Conservation (phyloP, 2,888 invertebrate species). For the Nomada lathburiana region DNA sequence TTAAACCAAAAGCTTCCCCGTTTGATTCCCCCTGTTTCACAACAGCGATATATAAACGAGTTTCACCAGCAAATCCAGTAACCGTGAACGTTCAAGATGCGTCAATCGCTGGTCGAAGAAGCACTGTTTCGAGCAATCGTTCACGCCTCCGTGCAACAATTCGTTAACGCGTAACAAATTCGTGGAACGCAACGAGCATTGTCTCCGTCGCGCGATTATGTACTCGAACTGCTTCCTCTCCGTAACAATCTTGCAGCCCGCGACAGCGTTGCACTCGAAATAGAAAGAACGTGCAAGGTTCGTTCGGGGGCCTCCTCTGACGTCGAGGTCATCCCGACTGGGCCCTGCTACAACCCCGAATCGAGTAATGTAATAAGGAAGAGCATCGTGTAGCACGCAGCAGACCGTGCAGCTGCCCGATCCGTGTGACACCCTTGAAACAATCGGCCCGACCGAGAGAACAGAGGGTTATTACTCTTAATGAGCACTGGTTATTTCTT, state of each 20-base stretch:
- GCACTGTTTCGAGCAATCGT: constrained; percentile 3
- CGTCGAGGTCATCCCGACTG: constrained; percentile 49
- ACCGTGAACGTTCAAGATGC: constrained; percentile 16
- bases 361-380: constrained; percentile 77
- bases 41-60: too few species aligned
- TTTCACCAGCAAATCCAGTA: constrained; percentile 1
- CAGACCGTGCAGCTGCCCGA: constrained; percentile 70
- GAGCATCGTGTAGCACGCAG: constrained; percentile 71
- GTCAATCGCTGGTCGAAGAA: neutral
- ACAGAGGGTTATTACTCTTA: constrained; percentile 82
- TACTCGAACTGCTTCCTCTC: constrained; percentile 16
- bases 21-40: too few species aligned
- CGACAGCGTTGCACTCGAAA: neutral
- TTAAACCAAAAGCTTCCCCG: too few species aligned
- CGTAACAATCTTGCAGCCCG: constrained; percentile 12
- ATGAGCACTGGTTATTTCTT: constrained; percentile 83
- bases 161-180: constrained; percentile 42
- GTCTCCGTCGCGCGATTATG: neutral
- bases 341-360: constrained; percentile 49
- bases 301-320: constrained; percentile 24
- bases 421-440: constrained; percentile 82
- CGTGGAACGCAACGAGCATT: constrained; percentile 27
- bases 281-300: neutral
- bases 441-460: constrained; percentile 75
- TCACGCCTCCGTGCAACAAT: constrained; percentile 10